Evolutionary conservation across 1,140 invertebrate species (phyloP).

Genomic region (Galendromus occidentalis): DNA sequence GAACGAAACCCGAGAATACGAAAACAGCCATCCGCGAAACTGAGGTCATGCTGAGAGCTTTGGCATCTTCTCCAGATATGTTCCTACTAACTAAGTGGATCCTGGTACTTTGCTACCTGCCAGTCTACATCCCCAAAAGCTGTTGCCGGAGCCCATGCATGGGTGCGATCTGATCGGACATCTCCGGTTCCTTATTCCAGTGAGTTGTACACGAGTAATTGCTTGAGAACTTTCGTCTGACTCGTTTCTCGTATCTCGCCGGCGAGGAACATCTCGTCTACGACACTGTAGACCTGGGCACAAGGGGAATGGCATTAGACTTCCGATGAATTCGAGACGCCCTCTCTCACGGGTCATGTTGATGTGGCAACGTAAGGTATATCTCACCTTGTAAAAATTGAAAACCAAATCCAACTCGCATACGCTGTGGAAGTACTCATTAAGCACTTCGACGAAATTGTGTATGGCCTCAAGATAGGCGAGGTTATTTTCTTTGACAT

Average conservation of each 20-base stretch:
- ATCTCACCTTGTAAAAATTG: slow-evolving; percentile 81
- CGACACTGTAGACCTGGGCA: slow-evolving; percentile 82
- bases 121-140: too few relatives aligned
- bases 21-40: too few relatives aligned
- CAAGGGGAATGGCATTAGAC: slow-evolving; percentile 20
- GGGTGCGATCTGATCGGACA: too few relatives aligned
- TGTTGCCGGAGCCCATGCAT: too few relatives aligned
- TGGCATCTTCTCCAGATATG: too few relatives aligned
- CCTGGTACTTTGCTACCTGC: too few relatives aligned
- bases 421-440: slow-evolving; percentile 99
- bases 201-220: slow-evolving; percentile 84
- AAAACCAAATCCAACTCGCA: slow-evolving; percentile 96
- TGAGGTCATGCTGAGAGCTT: too few relatives aligned
- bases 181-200: slow-evolving; percentile 45
- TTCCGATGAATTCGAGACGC: background rate
- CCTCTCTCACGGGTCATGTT: background rate
- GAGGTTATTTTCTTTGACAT: slow-evolving; percentile 94
- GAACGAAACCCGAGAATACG: too few relatives aligned
- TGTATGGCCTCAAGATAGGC: slow-evolving; percentile 96
- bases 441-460: slow-evolving; percentile 96
- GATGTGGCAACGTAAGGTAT: background rate
- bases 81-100: too few relatives aligned
- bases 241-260: slow-evolving; percentile 95
- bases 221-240: slow-evolving; percentile 94
- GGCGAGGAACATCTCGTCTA: slow-evolving; percentile 97